Conservation (phyloP, 2,113 vertebrate species). For the Meleagris gallopavo region DNA sequence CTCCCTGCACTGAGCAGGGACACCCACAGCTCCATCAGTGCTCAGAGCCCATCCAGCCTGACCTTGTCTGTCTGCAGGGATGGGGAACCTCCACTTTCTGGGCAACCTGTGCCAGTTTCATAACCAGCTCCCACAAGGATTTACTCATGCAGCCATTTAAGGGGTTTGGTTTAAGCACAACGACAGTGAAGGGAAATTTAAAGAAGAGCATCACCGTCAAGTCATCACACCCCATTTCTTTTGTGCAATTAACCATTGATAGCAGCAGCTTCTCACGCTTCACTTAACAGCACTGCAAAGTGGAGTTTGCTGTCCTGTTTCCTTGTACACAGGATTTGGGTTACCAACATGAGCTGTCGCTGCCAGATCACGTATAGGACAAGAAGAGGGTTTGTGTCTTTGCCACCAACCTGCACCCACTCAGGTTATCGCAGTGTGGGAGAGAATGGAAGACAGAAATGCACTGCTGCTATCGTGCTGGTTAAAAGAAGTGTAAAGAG, state of each 20-base stretch:
- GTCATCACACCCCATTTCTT: background rate
- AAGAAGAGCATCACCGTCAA: background rate
- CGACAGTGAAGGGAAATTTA: background rate
- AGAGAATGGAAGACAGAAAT: background rate
- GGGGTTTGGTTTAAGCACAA: background rate
- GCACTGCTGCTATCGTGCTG: background rate
- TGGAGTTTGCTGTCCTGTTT: background rate
- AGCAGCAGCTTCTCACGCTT: background rate
- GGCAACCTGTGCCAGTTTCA: background rate
- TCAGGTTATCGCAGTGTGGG: background rate
- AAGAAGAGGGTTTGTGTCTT: background rate
- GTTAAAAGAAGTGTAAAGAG: background rate
- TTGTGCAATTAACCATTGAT: background rate
- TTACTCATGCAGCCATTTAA: background rate
- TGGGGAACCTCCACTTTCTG: too few relatives aligned
- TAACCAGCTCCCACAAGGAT: background rate
- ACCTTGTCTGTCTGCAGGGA: too few relatives aligned
- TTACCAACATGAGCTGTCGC: fast-evolving
- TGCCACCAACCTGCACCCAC: background rate
- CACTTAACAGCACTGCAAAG: background rate
- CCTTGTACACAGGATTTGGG: background rate
- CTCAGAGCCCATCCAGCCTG: too few relatives aligned
- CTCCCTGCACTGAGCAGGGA: too few relatives aligned
- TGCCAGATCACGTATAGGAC: fast-evolving
- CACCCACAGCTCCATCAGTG: too few relatives aligned